Evolutionary conservation across 2,888 invertebrate genomes (phyloP).

Genomic region (Hirtodrosophila cameraria): DNA sequence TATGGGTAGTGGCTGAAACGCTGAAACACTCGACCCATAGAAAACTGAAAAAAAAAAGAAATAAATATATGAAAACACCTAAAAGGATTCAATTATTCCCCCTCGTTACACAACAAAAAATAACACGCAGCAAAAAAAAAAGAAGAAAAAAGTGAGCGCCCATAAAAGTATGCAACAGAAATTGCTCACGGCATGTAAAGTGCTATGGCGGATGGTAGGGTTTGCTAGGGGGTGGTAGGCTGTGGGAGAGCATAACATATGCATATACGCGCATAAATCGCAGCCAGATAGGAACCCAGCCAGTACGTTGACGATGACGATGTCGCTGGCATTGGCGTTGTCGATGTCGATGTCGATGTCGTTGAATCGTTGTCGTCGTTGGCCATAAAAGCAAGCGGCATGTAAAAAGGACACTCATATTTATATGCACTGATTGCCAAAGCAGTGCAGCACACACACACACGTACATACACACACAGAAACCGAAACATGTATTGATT

Average conservation of each 20-base stretch:
- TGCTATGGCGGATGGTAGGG: slow-evolving; percentile 30
- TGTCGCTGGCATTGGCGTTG: slow-evolving; percentile 29
- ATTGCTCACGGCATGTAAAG: slow-evolving; percentile 76
- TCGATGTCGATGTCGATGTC: slow-evolving; percentile 32
- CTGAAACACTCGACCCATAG: slow-evolving; percentile 59
- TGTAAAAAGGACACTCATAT: slow-evolving; percentile 77
- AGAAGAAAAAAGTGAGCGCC: slow-evolving; percentile 65
- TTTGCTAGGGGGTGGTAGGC: background rate
- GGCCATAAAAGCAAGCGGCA: slow-evolving; percentile 71
- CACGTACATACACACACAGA: slow-evolving; percentile 8
- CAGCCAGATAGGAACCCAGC: slow-evolving; percentile 61
- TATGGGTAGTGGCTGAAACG: slow-evolving; percentile 14
- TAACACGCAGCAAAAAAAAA: slow-evolving; percentile 38
- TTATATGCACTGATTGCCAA: slow-evolving; percentile 80
- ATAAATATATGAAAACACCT: slow-evolving; percentile 77
- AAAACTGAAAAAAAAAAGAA: slow-evolving; percentile 55
- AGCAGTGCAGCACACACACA: slow-evolving; percentile 66
- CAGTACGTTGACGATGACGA: slow-evolving; percentile 39
- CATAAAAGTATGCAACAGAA: slow-evolving; percentile 79
- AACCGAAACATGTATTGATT: slow-evolving; percentile 57
- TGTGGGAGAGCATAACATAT: slow-evolving; percentile 47
- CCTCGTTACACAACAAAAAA: slow-evolving; percentile 76
- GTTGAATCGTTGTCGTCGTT: slow-evolving; percentile 53
- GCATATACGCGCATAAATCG: slow-evolving; percentile 76
- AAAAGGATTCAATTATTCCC: slow-evolving; percentile 80